Evolutionary conservation across 2,113 vertebrate species (phyloP), one percentile per base, ranked within the genome.

Genomic region (Potamarius usumacintae): DNA sequence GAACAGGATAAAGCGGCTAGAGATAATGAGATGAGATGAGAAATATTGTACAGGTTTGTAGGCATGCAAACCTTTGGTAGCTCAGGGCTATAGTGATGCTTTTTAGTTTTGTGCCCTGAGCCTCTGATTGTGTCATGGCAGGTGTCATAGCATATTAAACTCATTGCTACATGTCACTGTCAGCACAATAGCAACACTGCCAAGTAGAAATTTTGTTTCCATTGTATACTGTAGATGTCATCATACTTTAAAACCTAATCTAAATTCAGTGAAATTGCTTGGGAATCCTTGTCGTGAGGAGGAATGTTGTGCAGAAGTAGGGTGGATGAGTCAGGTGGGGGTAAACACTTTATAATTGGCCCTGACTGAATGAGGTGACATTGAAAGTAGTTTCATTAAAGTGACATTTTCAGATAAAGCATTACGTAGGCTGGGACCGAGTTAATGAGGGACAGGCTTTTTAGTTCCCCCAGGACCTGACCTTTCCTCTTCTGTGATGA

Each of bases 361-460:
- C 84, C 63, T 80, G 84, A 89, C 58, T 87, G 71, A 87, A 85
- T 25, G 83, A 62, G 78, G 84, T 87, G 81, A 89, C 85, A 81
- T 83, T 77, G 52, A 67, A 82, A 52, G 57, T 60, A 72, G 82
- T 82, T 87, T 48, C 3, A 11, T 67, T 85, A 93, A 93, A 94
- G 91, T 95, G 95, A 95, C 94, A 95, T 95, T 95, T 94, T 90
- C 78, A 85, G 90, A 83, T 71, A 72, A 62, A 84, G 72, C 90
- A 90, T 82, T 90, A 92, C 72, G 86, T 88, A 90, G 90, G 85
- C 57, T 52, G 80, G 89, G 90, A 87, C 67, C 88, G 89, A 92
- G 93, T 95, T 95, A 95, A 96, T 94, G 94, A 95, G 95, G 83
- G 78, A 89, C 85, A 85, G 90, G 89, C 71, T 92, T 76, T 90